phyloP scores from a whole-genome alignment of 2,797 vertebrate genomes.

The Amphiprion clarkii region DNA sequence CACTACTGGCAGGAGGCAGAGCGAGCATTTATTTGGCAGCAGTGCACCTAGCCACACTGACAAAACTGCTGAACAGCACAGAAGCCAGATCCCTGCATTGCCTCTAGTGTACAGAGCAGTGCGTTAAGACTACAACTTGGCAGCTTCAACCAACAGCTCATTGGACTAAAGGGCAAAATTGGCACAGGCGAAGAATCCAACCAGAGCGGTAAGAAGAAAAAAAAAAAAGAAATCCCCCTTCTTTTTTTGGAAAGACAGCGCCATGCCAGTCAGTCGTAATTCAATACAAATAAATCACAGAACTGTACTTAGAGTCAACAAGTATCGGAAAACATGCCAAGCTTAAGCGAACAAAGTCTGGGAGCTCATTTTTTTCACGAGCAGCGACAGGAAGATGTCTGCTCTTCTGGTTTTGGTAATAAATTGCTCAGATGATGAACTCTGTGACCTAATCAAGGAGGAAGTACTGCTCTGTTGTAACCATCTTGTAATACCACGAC shows the following conservation, averaged over 20 bases:
- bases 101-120: constrained; percentile 52
- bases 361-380: constrained; percentile 16
- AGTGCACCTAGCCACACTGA: constrained; percentile 40
- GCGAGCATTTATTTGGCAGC: constrained; percentile 68
- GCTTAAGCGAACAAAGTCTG: constrained; percentile 16
- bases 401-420: constrained; percentile 17
- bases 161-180: constrained; percentile 54
- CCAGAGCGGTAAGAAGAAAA: background rate
- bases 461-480: constrained; percentile 16
- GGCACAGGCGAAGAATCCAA: constrained; percentile 38
- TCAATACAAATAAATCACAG: constrained; percentile 54
- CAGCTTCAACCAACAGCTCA: constrained; percentile 49
- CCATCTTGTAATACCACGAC: constrained; percentile 36
- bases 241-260: constrained; percentile 27
- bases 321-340: constrained; percentile 46
- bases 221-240: background rate
- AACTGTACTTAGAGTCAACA: constrained; percentile 37
- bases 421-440: constrained; percentile 36
- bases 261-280: constrained; percentile 50
- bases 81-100: constrained; percentile 63
- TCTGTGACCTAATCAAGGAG: constrained; percentile 29
- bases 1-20: constrained; percentile 60
- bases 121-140: constrained; percentile 65
- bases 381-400: constrained; percentile 22
- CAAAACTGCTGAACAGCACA: constrained; percentile 70